phyloP scores from a whole-genome alignment of 2,113 vertebrate species.

The Monarcha castaneiventris region DNA sequence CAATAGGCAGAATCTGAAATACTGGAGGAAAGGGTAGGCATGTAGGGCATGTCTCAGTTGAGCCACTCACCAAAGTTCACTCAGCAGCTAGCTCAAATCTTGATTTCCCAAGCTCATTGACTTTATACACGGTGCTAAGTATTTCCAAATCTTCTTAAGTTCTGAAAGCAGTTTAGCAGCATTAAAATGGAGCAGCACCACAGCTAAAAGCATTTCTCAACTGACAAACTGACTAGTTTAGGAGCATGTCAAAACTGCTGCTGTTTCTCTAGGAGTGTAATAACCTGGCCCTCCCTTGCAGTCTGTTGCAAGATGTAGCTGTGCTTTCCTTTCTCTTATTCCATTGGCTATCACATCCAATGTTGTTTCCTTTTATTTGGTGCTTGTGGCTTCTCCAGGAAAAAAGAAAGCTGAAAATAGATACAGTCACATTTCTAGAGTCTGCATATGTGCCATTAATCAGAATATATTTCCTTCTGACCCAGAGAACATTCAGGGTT shows the following conservation, averaged over 20 bases:
- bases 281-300: background rate
- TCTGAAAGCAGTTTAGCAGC: background rate
- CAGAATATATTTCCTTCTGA: background rate
- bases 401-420: background rate
- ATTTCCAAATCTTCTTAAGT: background rate
- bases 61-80: background rate
- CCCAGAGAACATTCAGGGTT: background rate
- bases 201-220: background rate
- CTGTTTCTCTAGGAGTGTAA: background rate
- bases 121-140: background rate
- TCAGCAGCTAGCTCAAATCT: background rate
- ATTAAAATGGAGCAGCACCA: background rate
- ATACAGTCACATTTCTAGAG: background rate
- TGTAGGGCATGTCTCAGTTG: background rate
- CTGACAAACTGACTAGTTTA: background rate
- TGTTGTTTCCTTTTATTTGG: background rate
- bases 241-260: background rate
- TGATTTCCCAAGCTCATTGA: background rate
- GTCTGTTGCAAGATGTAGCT: background rate
- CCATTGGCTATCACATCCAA: fast-evolving
- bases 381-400: background rate
- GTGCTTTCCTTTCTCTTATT: background rate
- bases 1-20: background rate
- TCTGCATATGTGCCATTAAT: background rate
- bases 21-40: background rate